Evolutionary conservation across 2,113 vertebrate species (phyloP).

Genomic region (Podiceps cristatus): DNA sequence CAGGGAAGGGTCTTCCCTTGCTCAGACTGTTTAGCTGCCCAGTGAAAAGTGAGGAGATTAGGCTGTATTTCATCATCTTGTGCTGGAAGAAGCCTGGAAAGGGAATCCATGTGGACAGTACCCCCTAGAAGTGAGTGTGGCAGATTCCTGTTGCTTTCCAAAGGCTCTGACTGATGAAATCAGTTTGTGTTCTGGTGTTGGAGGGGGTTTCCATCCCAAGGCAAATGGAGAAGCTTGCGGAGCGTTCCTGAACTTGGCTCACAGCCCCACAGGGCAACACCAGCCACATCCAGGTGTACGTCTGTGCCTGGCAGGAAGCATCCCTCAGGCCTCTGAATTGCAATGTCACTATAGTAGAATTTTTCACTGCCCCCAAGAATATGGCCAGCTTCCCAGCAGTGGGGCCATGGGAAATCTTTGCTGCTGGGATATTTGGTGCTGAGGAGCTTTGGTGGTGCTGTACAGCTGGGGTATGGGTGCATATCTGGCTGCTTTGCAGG

Average conservation of each 20-base stretch:
- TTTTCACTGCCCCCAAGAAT: background rate
- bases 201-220: background rate
- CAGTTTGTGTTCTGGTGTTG: background rate
- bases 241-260: background rate
- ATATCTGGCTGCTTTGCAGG: background rate
- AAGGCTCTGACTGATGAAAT: background rate
- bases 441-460: background rate
- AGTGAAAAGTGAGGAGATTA: background rate
- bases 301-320: background rate
- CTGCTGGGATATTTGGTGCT: background rate
- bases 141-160: background rate
- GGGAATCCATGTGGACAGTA: background rate
- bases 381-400: background rate
- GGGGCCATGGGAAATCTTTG: background rate
- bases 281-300: background rate
- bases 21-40: background rate
- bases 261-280: background rate
- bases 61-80: background rate
- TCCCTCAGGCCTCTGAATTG: fast-evolving
- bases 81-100: background rate
- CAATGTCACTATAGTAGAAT: background rate
- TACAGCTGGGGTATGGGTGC: background rate
- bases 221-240: background rate
- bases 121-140: background rate
- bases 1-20: background rate